These are phyloP conservation scores for Poecile montanus DNA, from an alignment of 2,797 vertebrate species.

Conservation along the genomic window DNA sequence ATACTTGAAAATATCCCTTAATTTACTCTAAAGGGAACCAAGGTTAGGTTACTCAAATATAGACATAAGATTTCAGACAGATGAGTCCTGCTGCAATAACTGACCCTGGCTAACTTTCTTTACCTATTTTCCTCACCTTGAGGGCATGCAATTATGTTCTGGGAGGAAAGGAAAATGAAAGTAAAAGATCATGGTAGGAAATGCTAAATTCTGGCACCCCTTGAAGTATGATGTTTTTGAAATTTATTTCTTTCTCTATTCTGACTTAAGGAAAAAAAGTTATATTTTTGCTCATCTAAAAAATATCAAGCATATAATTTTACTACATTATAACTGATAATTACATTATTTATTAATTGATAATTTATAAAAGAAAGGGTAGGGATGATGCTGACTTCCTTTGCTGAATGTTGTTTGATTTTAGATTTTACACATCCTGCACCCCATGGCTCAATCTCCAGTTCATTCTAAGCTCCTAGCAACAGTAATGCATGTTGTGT, in stretches of 20 bases:
- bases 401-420: neutral
- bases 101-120: neutral
- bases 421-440: neutral
- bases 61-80: neutral
- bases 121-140: neutral
- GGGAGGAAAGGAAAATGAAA: constrained; percentile 7
- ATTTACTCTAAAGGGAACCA: neutral
- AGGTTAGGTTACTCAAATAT: constrained; percentile 3
- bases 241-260: neutral
- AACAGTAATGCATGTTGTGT: neutral
- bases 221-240: neutral
- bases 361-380: neutral
- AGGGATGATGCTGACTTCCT: neutral
- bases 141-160: neutral
- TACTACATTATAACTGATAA: neutral
- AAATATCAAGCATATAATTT: neutral
- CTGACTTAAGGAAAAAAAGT: neutral
- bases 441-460: neutral
- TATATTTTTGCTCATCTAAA: neutral
- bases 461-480: neutral
- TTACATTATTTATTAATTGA: too few relatives aligned
- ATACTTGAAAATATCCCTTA: neutral
- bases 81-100: neutral
- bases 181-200: neutral
- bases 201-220: neutral